These are phyloP conservation scores for Chanos chanos DNA, from an alignment of 2,797 vertebrate genomes.

Conservation along the genomic window DNA sequence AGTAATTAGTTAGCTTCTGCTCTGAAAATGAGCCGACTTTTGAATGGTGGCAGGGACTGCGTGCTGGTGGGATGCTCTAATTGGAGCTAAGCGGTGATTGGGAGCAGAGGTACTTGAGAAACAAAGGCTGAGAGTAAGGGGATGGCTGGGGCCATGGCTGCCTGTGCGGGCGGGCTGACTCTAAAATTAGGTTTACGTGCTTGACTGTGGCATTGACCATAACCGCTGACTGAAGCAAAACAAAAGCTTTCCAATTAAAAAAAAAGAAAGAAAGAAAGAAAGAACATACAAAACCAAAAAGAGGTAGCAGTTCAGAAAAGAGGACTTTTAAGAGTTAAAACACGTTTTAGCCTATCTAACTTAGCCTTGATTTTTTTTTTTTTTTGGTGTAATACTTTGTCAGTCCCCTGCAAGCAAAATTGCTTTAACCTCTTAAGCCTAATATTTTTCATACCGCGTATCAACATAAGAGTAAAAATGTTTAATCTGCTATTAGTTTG, in stretches of 20 bases:
- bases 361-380: no score
- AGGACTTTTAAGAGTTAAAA: no score
- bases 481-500: slow-evolving; percentile 32
- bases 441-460: neutral
- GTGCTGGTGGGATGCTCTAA: slow-evolving; percentile 38
- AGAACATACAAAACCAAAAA: neutral
- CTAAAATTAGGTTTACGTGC: slow-evolving; percentile 41
- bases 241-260: slow-evolving; percentile 3
- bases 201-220: slow-evolving; percentile 20
- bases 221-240: slow-evolving; percentile 22
- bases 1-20: slow-evolving; percentile 67
- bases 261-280: neutral
- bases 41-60: slow-evolving; percentile 42
- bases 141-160: slow-evolving; percentile 7
- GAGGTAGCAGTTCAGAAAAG: neutral
- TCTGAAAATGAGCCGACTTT: slow-evolving; percentile 53
- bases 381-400: no score
- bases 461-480: slow-evolving; percentile 28
- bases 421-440: no score
- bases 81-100: slow-evolving; percentile 44
- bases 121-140: slow-evolving; percentile 35
- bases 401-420: no score
- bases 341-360: no score
- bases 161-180: slow-evolving; percentile 21
- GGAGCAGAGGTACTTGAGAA: slow-evolving; percentile 43